These are phyloP conservation scores for Procambarus virginalis DNA, from an alignment of 1,140 invertebrate species.

Conservation along the genomic window DNA sequence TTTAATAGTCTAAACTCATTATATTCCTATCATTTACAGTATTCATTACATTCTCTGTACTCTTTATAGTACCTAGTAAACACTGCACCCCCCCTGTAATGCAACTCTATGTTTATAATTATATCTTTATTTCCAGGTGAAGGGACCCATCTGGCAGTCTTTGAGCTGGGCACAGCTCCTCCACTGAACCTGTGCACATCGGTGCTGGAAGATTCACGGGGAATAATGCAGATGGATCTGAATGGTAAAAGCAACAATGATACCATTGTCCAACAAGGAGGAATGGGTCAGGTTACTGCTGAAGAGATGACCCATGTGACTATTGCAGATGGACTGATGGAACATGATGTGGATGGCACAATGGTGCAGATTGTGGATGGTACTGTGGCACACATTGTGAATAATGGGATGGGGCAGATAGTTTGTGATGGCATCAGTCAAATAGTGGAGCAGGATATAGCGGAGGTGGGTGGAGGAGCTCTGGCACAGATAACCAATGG, in stretches of 20 bases:
- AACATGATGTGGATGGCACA: slow-evolving; percentile 23
- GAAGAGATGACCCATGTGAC: slow-evolving; percentile 10
- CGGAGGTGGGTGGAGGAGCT: background rate
- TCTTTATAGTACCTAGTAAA: too few species aligned
- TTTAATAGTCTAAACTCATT: too few species aligned
- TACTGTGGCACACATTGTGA: slow-evolving; percentile 13
- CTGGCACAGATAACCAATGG: slow-evolving; percentile 33
- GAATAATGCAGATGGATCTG: slow-evolving; percentile 3
- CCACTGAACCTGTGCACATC: slow-evolving; percentile 2
- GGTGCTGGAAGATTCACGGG: background rate
- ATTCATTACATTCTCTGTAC: too few species aligned
- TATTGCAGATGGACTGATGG: slow-evolving; percentile 1
- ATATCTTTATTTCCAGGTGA: background rate
- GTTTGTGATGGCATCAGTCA: slow-evolving; percentile 20
- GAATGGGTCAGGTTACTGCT: background rate
- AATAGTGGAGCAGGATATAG: slow-evolving; percentile 10
- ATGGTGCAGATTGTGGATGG: slow-evolving; percentile 27
- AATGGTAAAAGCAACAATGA: background rate
- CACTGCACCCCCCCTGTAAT: too few species aligned
- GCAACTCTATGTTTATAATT: too few species aligned
- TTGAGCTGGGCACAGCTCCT: background rate
- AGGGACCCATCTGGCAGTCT: background rate
- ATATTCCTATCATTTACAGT: too few species aligned
- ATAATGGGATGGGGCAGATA: slow-evolving; percentile 32
- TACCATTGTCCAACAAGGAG: background rate